Base-by-base conservation (phyloP, 2,888 invertebrate genomes). In the Mythimna albipuncta region DNA sequence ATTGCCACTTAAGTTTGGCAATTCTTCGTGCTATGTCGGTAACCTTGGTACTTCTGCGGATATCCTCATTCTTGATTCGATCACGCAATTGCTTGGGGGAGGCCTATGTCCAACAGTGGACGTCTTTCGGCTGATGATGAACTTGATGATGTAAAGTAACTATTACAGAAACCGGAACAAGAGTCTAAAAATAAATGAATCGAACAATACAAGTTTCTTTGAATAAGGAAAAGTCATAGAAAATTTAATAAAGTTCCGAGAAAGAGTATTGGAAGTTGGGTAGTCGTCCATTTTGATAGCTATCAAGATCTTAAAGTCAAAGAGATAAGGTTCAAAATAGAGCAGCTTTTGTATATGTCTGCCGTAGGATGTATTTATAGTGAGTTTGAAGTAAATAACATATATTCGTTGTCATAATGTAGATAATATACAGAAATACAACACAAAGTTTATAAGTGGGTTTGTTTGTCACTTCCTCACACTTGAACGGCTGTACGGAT, bases 191-290 rank as follows among this genome's bases (percentile, higher is more conserved):
- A 65, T 19, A 61, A 52, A n/a, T 52, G 26, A 50, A 54, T 71
- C 9, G 55, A 63, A 58, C 47, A 63, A 21, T 26, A 38, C 2
- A 52, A 26, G 26, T 57, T 74, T 21, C 61, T 32, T 13, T 1
- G 44, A 79, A 57, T 11, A 32, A 64, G 80, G 68, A 79, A 79
- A 77, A 79, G 19, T 74, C 47, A 58, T 11, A n/a, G 77, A 74
- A 62, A 55, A 72, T 7, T 19, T 11, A 67, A 61, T 32, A 67
- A 79, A 57, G n/a, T 77, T 77, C 61, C 5, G 1, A 62, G 75
- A 64, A 79, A 35, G 3, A 47, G 59, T 55, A 26, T 10, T 62
- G 19, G 26, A 62, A 67, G 38, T 61, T 38, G 38, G 58, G 26
- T 66, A 61, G 35, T 44, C 10, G 10, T 59, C 5, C 4, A 50